These are phyloP conservation scores for Stichodactyla helianthus DNA, from an alignment of 64 coral and sea anemone genomes.

Conservation along the genomic window DNA sequence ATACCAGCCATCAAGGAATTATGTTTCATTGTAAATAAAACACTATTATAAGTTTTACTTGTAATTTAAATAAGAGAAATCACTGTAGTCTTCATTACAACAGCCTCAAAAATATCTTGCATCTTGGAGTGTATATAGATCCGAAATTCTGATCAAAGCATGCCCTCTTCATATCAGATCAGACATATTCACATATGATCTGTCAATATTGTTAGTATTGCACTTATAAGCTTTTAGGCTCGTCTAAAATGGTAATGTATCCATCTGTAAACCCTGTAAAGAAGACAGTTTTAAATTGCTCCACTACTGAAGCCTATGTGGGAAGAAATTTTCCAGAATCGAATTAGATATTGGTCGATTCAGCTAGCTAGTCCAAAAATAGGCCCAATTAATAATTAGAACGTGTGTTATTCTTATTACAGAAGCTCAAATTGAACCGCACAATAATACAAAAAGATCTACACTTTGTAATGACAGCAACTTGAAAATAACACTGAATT, in stretches of 20 bases:
- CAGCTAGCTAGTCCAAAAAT: neutral
- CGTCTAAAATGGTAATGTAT: conserved; percentile 1
- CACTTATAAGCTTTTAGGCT: neutral
- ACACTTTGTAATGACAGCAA: neutral
- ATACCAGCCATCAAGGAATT: neutral
- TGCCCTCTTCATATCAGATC: neutral
- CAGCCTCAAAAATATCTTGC: neutral
- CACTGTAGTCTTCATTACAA: neutral
- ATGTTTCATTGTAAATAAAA: neutral
- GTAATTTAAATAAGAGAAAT: neutral
- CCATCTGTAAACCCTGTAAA: neutral
- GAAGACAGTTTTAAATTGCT: neutral
- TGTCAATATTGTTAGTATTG: neutral
- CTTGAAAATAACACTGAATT: neutral
- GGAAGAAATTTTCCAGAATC: neutral
- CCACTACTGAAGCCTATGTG: neutral
- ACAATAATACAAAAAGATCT: neutral
- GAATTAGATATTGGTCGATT: neutral
- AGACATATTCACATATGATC: neutral
- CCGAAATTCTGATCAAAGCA: neutral
- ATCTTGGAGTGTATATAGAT: neutral
- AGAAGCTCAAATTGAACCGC: neutral
- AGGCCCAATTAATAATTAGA: neutral
- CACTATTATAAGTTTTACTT: too few relatives aligned
- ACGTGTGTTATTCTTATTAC: neutral